These are phyloP conservation scores for Apodemia zela DNA, from an alignment of 2,888 invertebrate genomes.

Conservation along the genomic window DNA sequence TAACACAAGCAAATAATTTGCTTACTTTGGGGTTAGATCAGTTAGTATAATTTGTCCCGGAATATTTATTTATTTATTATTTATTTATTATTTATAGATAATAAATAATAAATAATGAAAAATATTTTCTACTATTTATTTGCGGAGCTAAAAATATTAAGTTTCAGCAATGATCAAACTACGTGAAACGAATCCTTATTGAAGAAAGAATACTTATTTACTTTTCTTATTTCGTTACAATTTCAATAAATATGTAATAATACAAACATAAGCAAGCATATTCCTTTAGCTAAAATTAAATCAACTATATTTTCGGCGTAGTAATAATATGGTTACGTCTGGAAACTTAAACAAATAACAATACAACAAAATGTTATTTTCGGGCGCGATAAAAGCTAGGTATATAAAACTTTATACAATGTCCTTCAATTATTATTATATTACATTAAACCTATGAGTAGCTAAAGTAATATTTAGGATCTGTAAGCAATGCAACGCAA, in stretches of 20 bases:
- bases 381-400: not conserved
- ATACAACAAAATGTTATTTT: not conserved
- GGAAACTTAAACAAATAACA: not conserved
- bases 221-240: not conserved
- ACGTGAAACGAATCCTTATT: not conserved
- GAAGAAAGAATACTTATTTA: not conserved
- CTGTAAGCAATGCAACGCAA: too few species aligned
- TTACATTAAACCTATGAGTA: too few species aligned
- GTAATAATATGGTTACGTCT: not conserved
- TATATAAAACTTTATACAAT: not conserved
- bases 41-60: too few species aligned
- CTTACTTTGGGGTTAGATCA: too few species aligned
- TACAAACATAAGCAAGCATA: slow-evolving; percentile 2
- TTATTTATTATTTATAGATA: too few species aligned
- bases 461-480: too few species aligned
- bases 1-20: too few species aligned
- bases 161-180: not conserved
- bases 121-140: not conserved
- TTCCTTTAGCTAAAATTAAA: not conserved
- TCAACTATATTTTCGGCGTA: not conserved
- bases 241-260: not conserved
- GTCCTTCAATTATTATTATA: too few species aligned
- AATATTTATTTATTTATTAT: too few species aligned
- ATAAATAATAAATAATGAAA: not conserved
- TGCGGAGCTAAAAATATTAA: not conserved